Conservation (phyloP, 2,797 vertebrate species). For the Sandelia bainsii region DNA sequence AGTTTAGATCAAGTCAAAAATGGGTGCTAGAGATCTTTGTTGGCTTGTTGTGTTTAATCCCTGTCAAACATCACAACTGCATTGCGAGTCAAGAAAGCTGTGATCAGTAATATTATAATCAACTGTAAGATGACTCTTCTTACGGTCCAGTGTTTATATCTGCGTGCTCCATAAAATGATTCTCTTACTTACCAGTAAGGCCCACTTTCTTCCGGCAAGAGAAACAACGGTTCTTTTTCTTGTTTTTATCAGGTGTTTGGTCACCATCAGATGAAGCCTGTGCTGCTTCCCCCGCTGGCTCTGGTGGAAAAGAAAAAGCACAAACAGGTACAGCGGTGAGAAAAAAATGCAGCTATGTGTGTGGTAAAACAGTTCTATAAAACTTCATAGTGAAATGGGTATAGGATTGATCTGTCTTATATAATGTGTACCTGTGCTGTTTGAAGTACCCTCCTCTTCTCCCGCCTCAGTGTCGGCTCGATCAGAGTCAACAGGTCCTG, state of each 20-base stretch:
- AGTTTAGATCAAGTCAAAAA: neutral
- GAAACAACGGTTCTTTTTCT: conserved; percentile 94
- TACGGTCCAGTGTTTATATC: too few species aligned
- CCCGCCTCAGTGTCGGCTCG: conserved; percentile 84
- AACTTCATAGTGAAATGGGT: neutral
- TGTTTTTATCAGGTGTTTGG: conserved; percentile 89
- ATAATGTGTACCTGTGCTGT: conserved; percentile 75
- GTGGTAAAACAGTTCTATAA: neutral
- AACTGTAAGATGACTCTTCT: neutral
- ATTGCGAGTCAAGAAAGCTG: neutral
- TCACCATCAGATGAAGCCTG: conserved; percentile 87
- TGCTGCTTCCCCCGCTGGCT: conserved; percentile 82
- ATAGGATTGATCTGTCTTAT: neutral
- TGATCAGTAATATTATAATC: neutral
- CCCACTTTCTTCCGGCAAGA: conserved; percentile 94
- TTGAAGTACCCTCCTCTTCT: conserved; percentile 83
- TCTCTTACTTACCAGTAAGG: conserved; percentile 86
- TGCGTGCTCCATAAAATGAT: conserved; percentile 6
- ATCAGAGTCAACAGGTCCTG: conserved; percentile 83
- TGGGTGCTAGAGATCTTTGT: too few species aligned
- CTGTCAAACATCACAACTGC: too few species aligned
- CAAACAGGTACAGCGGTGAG: conserved; percentile 14
- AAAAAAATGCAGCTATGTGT: neutral
- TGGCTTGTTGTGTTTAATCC: too few species aligned
- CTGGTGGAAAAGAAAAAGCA: conserved; percentile 62